These are phyloP conservation scores for Oryzias celebensis DNA, from an alignment of 2,113 vertebrate genomes.

Conservation along the genomic window DNA sequence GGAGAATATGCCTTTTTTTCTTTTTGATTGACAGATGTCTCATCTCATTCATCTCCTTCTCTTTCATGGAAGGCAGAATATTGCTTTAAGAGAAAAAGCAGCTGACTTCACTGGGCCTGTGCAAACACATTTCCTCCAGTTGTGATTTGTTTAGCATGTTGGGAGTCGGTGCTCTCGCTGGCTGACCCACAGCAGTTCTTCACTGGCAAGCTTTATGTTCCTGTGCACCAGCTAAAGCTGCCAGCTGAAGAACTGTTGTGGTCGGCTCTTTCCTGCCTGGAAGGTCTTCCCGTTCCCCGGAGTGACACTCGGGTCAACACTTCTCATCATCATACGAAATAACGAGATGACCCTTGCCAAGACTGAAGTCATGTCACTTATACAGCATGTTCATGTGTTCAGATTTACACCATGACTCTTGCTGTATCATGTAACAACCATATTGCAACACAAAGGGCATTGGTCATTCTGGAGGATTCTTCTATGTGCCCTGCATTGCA, in stretches of 20 bases:
- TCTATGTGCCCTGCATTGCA: slow-evolving; percentile 2
- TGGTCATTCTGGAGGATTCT: slow-evolving; percentile 17
- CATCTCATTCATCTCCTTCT: slow-evolving; percentile 2
- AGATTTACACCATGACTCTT: slow-evolving; percentile 61
- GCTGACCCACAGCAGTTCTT: slow-evolving; percentile 99
- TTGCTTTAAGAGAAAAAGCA: slow-evolving; percentile 1
- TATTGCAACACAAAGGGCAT: slow-evolving; percentile 50
- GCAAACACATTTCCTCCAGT: slow-evolving; percentile 21
- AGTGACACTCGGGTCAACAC: slow-evolving; percentile 4
- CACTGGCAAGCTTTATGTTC: slow-evolving; percentile 99
- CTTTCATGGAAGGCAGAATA: background rate
- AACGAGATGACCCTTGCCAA: background rate
- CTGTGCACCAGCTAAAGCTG: slow-evolving; percentile 97
- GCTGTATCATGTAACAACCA: slow-evolving; percentile 68
- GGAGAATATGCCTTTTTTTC: background rate
- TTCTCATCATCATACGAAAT: background rate
- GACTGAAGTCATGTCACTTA: slow-evolving; percentile 56
- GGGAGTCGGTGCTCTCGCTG: slow-evolving; percentile 63
- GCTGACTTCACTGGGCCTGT: background rate
- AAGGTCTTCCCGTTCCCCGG: slow-evolving; percentile 10
- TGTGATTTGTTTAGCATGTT: background rate
- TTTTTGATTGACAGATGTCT: slow-evolving; percentile 13
- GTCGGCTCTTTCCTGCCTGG: slow-evolving; percentile 86
- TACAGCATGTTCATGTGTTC: slow-evolving; percentile 68
- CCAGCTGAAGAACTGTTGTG: slow-evolving; percentile 99